Conservation (phyloP, 1,140 invertebrate species). For the Drepana arcuata region DNA sequence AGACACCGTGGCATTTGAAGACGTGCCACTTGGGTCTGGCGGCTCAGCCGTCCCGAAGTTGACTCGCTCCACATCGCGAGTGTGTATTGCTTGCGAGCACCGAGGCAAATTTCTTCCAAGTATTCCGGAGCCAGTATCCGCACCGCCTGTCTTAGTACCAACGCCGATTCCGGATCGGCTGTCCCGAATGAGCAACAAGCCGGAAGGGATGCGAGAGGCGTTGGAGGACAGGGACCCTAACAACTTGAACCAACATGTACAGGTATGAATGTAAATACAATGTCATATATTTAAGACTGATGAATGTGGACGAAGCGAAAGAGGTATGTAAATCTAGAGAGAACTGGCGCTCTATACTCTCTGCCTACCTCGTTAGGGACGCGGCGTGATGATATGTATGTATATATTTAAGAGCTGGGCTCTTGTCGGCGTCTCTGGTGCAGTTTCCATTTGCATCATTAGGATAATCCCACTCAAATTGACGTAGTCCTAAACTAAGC, state of each 20-base stretch:
- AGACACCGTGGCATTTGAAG: conserved; percentile 38
- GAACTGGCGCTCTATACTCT: no score
- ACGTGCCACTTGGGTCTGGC: conserved; percentile 25
- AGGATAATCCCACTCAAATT: no score
- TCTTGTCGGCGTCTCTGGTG: no score
- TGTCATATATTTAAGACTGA: no score
- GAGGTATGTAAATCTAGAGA: no score
- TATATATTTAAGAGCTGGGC: no score
- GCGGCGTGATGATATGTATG: no score
- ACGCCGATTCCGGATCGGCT: conserved; percentile 14
- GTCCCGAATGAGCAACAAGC: conserved; percentile 19
- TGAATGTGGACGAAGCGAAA: no score
- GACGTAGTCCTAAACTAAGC: no score
- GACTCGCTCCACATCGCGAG: conserved; percentile 18
- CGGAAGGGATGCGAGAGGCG: conserved; percentile 63
- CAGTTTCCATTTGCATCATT: no score
- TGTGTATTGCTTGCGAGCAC: conserved; percentile 25
- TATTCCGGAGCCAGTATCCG: conserved; percentile 28
- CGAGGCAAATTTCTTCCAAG: conserved; percentile 34
- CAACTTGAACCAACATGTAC: conserved; percentile 78
- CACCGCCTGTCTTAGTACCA: conserved; percentile 19
- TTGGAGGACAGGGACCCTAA: conserved; percentile 81
- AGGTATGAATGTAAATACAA: conserved; percentile 62
- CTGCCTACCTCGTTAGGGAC: no score
- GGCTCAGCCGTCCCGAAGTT: conserved; percentile 18